These are phyloP conservation scores for Pseudochirops corinnae DNA, from an alignment of 2,797 vertebrate species.

Conservation along the genomic window DNA sequence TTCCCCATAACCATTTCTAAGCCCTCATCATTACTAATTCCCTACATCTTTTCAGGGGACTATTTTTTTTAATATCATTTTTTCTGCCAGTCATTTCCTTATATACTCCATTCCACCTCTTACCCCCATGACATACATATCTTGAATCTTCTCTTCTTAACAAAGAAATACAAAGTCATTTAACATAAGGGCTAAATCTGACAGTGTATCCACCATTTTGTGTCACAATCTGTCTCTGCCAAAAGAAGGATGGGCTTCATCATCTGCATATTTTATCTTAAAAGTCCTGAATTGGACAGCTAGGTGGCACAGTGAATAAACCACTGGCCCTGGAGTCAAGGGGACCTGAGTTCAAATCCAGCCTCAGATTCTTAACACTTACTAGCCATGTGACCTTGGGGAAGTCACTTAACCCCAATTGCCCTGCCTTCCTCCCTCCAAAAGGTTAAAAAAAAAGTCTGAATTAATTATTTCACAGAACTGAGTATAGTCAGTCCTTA, in stretches of 20 bases:
- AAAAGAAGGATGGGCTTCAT: background rate
- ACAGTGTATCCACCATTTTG: background rate
- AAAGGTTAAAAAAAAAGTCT: background rate
- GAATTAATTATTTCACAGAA: background rate
- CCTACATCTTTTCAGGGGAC: background rate
- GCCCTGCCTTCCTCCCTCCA: too few relatives aligned
- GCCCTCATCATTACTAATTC: background rate
- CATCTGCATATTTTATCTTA: background rate
- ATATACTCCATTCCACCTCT: background rate
- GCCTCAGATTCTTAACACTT: too few relatives aligned
- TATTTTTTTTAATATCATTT: too few relatives aligned
- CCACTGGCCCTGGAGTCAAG: too few relatives aligned
- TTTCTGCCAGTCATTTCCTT: background rate
- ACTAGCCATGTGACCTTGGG: too few relatives aligned
- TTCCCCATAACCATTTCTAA: background rate
- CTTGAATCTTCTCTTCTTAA: background rate
- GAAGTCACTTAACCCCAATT: too few relatives aligned
- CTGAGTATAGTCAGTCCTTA: background rate
- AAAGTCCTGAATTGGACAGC: background rate
- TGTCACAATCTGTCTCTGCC: background rate
- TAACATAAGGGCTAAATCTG: background rate
- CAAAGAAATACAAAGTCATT: background rate
- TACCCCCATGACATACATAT: background rate
- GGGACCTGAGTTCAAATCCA: too few relatives aligned
- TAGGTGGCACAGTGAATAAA: too few relatives aligned